Evolutionary conservation across 53 echinoderm and acorn worm species (phyloP), one percentile per base, ranked within the genome.

Genomic region (Astropecten irregularis): DNA sequence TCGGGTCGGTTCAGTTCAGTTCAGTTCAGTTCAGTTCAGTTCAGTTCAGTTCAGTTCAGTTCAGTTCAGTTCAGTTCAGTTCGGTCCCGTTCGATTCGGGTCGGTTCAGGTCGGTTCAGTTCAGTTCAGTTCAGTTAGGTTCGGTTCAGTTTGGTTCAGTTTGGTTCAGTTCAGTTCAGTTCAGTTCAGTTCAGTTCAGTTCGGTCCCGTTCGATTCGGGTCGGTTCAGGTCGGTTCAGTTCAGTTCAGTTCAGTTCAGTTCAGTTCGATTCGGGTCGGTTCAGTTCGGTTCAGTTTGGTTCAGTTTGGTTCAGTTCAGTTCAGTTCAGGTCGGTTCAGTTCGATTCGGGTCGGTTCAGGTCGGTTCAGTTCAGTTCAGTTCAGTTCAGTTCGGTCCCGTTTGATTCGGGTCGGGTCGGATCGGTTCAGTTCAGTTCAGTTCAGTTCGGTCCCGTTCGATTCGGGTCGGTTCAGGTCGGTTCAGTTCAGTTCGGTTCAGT

Each of bases 111-210:
- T 26, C 60, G 4, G 10, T 30, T 60, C 14, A 11, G 25, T 28
- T 58, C 28, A 58, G 58, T 28, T 58, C 28, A 58, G 58, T 58
- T 58, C 58, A 58, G 58, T 58, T 58, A 23, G 26, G 58, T 28
- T 58, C 58, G 26, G 58, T 28, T 28, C 58, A 58, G 58, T 58
- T 58, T 27, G 26, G 58, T 28, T 58, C 58, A 58, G 58, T 28
- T 28, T 27, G 26, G 58, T 58, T 58, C 58, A 58, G 58, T 58
- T 58, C 29, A 58, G 58, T 58, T 58, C 58, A 58, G 58, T 58
- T 58, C 58, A 58, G 58, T 58, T 58, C 26, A 48, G 25, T 15
- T 29, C 47, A 46, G 48, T 28, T 27, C 11, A 42, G 42, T 11
- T 42, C 42, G 11, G 42, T 11, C n/a, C n/a, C n/a, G n/a, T n/a